Evolutionary conservation across 2,888 invertebrate species (phyloP), one percentile per base, ranked within the genome.

Genomic region (Norana najaformis): DNA sequence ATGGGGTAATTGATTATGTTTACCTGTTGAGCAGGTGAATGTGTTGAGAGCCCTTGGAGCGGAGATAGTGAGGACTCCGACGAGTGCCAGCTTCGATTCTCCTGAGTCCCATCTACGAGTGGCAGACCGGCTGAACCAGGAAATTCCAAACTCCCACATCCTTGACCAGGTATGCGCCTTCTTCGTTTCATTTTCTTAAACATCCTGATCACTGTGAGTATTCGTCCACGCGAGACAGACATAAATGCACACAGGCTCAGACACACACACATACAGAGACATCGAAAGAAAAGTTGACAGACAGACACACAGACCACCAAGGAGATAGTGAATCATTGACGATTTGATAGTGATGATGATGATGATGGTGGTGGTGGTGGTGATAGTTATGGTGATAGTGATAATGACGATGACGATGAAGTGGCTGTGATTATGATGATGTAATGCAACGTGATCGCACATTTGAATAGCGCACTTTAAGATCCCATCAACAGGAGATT

Each of bases 31-130:
- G 20, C 36, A 85, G 85, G 85, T 98, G 8, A 97, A 97, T 93
- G 97, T 98, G 0, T 95, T 99, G 91, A 96, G 96, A 93, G 97
- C 97, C 0, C 96, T 99, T 47, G 99, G 99, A 0, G 98, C 99
- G 2, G 97, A 98, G 95, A 98, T 99, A 91, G 96, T 99, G 23
- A 96, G 99, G 83, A 99, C 99, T 0, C 99, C 99, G 23, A 98
- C 98, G 0, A 97, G 97, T 94, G 99, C 98, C 0, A 96, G 97
- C 0, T 98, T 97, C 94, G 96, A 97, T 93, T 97, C 97, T 82
- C 97, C 97, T 0, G 97, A 98, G 92, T 97, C 98, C 90, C 97
- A 99, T 93, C 97, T 99, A 92, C 96, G 96, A 91, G 97, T 98
- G 0, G 97, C 99, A 0, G 96, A 97, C 92, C 96, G 97, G 92